These are phyloP conservation scores for Hecatera dysodea DNA, from an alignment of 2,888 invertebrate genomes.

Conservation along the genomic window DNA sequence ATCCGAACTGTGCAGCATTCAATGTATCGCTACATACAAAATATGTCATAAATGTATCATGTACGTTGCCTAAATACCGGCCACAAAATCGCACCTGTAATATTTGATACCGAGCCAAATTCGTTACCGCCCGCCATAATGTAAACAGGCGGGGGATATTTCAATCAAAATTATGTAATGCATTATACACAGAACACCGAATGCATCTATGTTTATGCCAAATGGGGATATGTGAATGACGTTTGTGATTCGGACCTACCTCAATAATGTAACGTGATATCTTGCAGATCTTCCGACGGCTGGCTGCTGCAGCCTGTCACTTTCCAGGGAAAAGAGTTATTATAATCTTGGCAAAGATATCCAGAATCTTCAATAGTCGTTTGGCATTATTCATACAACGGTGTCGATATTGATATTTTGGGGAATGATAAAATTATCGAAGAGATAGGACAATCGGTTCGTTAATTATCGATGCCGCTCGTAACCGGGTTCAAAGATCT, in stretches of 20 bases:
- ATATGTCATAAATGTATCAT: constrained; percentile 45
- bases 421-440: background rate
- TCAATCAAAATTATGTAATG: constrained; percentile 62
- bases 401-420: constrained; percentile 24
- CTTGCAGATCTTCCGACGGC: constrained; percentile 27
- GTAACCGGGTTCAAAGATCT: background rate
- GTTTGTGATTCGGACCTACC: constrained; percentile 53
- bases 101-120: constrained; percentile 62
- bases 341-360: constrained; percentile 37
- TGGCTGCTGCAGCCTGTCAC: constrained; percentile 22
- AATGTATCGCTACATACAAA: constrained; percentile 41
- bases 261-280: constrained; percentile 48
- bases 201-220: background rate
- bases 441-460: constrained; percentile 7
- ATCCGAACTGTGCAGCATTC: constrained; percentile 37
- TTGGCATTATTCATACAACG: constrained; percentile 36
- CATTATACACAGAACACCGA: background rate
- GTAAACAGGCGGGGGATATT: constrained; percentile 52
- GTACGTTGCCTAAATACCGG: constrained; percentile 36
- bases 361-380: constrained; percentile 9
- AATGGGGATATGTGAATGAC: constrained; percentile 23
- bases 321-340: constrained; percentile 35
- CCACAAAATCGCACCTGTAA: constrained; percentile 60
- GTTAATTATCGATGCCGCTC: background rate
- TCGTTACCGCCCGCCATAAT: constrained; percentile 41